Evolutionary conservation across 2,888 invertebrate genomes (phyloP).

Genomic region (Scotopteryx bipunctaria): DNA sequence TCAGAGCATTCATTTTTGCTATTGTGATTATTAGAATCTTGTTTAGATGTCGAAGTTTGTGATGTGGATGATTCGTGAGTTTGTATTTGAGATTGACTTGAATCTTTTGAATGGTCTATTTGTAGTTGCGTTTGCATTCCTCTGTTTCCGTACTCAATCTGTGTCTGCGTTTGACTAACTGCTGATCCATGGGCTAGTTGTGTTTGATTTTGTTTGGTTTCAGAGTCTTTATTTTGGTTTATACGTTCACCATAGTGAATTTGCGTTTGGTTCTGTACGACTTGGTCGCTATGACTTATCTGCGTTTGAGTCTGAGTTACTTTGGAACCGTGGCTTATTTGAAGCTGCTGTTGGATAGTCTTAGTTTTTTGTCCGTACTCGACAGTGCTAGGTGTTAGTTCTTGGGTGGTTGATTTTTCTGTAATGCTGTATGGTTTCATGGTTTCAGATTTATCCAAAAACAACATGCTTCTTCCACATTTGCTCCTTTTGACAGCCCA

Average conservation of each 20-base stretch:
- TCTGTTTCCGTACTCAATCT: conserved; percentile 53
- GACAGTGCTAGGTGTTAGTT: conserved; percentile 10
- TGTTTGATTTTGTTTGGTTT: conserved; percentile 53
- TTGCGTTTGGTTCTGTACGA: conserved; percentile 59
- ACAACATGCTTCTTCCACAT: conserved; percentile 54
- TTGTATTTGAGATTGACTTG: conserved; percentile 57
- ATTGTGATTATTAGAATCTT: conserved; percentile 7
- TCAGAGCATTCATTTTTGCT: conserved; percentile 30
- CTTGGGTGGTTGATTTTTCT: conserved; percentile 25
- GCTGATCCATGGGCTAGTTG: conserved; percentile 53
- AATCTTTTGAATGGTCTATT: conserved; percentile 54
- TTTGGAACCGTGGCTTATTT: conserved; percentile 52
- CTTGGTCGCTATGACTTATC: conserved; percentile 46
- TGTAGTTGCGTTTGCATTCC: conserved; percentile 58
- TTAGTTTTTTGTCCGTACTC: conserved; percentile 26
- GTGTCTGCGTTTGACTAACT: conserved; percentile 56
- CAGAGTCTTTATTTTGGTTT: conserved; percentile 31
- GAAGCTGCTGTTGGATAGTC: conserved; percentile 50
- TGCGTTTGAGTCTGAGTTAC: conserved; percentile 56
- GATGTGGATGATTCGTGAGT: conserved; percentile 44
- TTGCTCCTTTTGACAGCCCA: conserved; percentile 81
- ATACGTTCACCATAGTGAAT: conserved; percentile 48
- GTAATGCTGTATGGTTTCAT: conserved; percentile 5
- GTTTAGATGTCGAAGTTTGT: conserved; percentile 15
- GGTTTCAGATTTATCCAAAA: conserved; percentile 23